Evolutionary conservation across 2,797 vertebrate species (phyloP).

Genomic region (Orestias chungarensis): DNA sequence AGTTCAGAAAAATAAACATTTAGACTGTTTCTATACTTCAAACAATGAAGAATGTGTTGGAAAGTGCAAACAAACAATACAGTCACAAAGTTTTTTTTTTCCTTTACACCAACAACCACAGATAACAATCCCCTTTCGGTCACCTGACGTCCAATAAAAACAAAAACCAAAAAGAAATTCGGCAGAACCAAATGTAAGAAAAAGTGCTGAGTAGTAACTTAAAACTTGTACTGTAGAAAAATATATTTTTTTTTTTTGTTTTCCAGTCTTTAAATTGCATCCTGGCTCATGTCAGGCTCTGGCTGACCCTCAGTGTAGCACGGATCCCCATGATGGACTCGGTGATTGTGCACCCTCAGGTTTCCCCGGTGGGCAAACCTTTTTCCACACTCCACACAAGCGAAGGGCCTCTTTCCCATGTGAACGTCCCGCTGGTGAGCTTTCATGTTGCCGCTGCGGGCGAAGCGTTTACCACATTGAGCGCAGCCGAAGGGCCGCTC

Average conservation of each 20-base stretch:
- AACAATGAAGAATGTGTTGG: slow-evolving; percentile 19
- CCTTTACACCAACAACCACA: slow-evolving; percentile 17
- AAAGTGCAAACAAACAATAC: neutral
- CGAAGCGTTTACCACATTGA: slow-evolving; percentile 79
- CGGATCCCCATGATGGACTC: slow-evolving; percentile 77
- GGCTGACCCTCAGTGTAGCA: slow-evolving; percentile 71
- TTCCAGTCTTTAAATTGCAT: slow-evolving; percentile 55
- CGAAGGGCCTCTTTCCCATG: slow-evolving; percentile 80
- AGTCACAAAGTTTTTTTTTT: neutral
- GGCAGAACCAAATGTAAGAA: neutral
- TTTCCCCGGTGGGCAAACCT: slow-evolving; percentile 79
- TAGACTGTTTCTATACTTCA: slow-evolving; percentile 12
- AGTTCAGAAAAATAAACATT: neutral
- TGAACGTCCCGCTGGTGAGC: slow-evolving; percentile 80
- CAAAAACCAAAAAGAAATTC: neutral
- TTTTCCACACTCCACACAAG: slow-evolving; percentile 78
- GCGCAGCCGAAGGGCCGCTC: slow-evolving; percentile 77
- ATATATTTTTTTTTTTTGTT: neutral
- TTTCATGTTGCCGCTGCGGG: slow-evolving; percentile 76
- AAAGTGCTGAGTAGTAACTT: neutral
- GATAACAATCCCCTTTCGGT: slow-evolving; percentile 17
- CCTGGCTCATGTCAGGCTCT: slow-evolving; percentile 57
- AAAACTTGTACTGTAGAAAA: neutral
- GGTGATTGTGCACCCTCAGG: slow-evolving; percentile 78
- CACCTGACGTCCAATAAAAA: slow-evolving; percentile 19